These are phyloP conservation scores for Drosophila seclusa DNA, from an alignment of 2,888 invertebrate genomes.

Conservation along the genomic window DNA sequence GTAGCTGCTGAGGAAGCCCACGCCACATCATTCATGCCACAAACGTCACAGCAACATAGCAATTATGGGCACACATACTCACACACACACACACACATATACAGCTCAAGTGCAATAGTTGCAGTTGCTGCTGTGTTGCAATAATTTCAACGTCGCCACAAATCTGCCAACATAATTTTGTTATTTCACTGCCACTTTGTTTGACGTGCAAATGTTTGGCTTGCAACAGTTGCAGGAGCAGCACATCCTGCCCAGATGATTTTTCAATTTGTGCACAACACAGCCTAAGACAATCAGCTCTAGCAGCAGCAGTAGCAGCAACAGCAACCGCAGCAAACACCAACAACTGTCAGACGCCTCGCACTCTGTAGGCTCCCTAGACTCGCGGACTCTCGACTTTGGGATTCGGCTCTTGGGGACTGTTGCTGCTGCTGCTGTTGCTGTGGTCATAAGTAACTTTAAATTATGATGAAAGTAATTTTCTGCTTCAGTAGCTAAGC, in stretches of 20 bases:
- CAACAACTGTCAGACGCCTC: conserved; percentile 9
- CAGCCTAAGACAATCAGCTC: conserved; percentile 62
- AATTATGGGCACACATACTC: conserved; percentile 54
- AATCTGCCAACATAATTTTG: conserved; percentile 80
- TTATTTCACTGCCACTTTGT: conserved; percentile 81
- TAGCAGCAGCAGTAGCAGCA: conserved; percentile 57
- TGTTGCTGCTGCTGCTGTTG: conserved; percentile 2
- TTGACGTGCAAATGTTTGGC: conserved; percentile 79
- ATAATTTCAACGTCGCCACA: conserved; percentile 76
- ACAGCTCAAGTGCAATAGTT: conserved; percentile 48
- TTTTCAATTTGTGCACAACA: conserved; percentile 75
- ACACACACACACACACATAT: conserved; percentile 14
- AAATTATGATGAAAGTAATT: conserved; percentile 83
- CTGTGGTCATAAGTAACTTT: conserved; percentile 76
- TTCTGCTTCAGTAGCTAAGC: conserved; percentile 82
- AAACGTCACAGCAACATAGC: conserved; percentile 69
- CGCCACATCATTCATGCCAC: conserved; percentile 78
- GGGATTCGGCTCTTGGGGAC: conserved; percentile 15
- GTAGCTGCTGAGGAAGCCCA: conserved; percentile 64
- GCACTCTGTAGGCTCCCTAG: conserved; percentile 1
- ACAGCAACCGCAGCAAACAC: conserved; percentile 21
- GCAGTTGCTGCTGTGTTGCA: conserved; percentile 47
- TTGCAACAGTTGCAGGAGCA: conserved; percentile 40
- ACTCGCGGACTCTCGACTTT: conserved; percentile 18
- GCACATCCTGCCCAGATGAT: conserved; percentile 71